Conservation (phyloP, 2,888 invertebrate species). For the Blastobasis adustella region DNA sequence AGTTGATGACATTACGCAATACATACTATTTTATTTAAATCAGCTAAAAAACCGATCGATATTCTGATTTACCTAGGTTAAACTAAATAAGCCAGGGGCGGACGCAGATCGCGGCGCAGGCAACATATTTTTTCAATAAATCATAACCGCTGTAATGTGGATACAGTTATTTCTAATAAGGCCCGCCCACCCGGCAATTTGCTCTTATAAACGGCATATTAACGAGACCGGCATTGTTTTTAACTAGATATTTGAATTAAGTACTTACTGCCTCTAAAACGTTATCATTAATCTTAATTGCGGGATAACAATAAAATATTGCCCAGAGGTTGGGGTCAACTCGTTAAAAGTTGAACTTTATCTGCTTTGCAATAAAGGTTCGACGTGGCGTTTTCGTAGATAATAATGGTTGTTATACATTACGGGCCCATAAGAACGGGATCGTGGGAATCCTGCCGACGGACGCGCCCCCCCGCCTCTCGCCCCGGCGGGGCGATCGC, state of each 20-base stretch:
- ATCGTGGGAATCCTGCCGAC: slow-evolving; percentile 67
- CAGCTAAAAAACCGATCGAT: too few relatives aligned
- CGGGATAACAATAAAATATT: slow-evolving; percentile 72
- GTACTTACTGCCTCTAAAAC: slow-evolving; percentile 67
- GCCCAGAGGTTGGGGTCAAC: slow-evolving; percentile 37
- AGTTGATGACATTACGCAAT: too few relatives aligned
- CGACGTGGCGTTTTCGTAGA: slow-evolving; percentile 29
- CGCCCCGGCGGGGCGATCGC: too few relatives aligned
- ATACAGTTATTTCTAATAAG: slow-evolving; percentile 24
- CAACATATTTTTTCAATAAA: slow-evolving; percentile 22
- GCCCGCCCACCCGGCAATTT: slow-evolving; percentile 54
- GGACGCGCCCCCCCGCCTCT: slow-evolving; percentile 35
- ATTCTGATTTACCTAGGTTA: neutral
- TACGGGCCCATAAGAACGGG: slow-evolving; percentile 61
- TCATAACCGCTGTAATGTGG: slow-evolving; percentile 13
- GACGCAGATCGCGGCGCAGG: neutral
- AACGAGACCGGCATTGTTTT: slow-evolving; percentile 43
- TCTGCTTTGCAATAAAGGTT: slow-evolving; percentile 34
- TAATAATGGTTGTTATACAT: slow-evolving; percentile 61
- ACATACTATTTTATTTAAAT: too few relatives aligned
- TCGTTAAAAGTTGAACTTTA: slow-evolving; percentile 39
- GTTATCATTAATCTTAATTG: slow-evolving; percentile 75
- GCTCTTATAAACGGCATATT: slow-evolving; percentile 51
- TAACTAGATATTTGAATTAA: slow-evolving; percentile 71
- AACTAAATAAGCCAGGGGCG: neutral